These are phyloP conservation scores for Colius striatus DNA, from an alignment of 2,113 vertebrate genomes.

Conservation along the genomic window DNA sequence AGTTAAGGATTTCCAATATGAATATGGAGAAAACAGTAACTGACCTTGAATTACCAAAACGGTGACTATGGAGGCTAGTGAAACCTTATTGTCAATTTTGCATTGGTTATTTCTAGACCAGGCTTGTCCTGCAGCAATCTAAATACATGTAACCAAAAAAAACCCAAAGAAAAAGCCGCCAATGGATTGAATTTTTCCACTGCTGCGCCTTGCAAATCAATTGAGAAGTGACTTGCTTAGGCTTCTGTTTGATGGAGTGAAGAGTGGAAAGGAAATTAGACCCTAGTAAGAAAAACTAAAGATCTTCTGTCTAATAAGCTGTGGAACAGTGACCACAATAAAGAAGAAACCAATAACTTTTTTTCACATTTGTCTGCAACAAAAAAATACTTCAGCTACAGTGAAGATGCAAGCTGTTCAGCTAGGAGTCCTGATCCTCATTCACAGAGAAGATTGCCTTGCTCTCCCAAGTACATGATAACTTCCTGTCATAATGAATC, in stretches of 20 bases:
- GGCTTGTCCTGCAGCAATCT: background rate
- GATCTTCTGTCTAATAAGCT: background rate
- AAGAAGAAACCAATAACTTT: slow-evolving; percentile 21
- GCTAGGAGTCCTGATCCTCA: background rate
- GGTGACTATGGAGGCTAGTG: background rate
- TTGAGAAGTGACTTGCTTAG: background rate
- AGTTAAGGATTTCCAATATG: background rate
- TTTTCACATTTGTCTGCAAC: slow-evolving; percentile 7
- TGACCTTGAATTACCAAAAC: background rate
- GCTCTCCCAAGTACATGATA: background rate
- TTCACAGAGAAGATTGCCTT: background rate
- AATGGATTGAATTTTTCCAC: background rate
- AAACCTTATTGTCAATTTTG: background rate
- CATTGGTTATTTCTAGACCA: background rate
- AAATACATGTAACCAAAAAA: background rate
- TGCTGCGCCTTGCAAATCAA: background rate
- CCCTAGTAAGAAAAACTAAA: background rate
- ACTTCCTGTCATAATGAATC: background rate
- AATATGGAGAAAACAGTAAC: background rate
- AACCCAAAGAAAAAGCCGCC: too few species aligned
- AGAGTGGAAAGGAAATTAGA: background rate
- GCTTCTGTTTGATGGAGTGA: background rate
- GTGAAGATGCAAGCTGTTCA: background rate
- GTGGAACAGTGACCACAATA: background rate
- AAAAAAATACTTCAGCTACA: background rate